These are phyloP conservation scores for Homalodisca vitripennis DNA, from an alignment of 1,140 invertebrate species.

Conservation along the genomic window DNA sequence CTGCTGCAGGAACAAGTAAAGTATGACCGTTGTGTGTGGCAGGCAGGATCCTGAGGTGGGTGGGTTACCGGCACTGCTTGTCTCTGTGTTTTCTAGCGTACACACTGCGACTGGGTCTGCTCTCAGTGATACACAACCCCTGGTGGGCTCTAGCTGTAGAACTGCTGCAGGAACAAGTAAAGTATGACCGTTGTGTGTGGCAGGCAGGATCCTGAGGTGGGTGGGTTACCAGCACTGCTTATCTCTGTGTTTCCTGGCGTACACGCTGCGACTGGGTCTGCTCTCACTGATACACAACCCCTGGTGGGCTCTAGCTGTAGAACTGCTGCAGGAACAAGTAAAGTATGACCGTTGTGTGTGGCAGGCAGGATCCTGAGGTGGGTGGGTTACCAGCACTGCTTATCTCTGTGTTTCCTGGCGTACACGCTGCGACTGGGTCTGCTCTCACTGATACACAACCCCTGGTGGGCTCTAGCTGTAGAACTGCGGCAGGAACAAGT, in stretches of 20 bases:
- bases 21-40: slow-evolving; percentile 26
- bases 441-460: slow-evolving; percentile 66
- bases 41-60: slow-evolving; percentile 68
- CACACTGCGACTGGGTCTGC: slow-evolving; percentile 61
- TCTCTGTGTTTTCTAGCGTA: slow-evolving; percentile 71
- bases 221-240: slow-evolving; percentile 70
- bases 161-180: slow-evolving; percentile 71
- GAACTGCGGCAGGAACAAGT: slow-evolving; percentile 74
- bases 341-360: too few species aligned
- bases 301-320: slow-evolving; percentile 70
- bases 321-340: slow-evolving; percentile 73
- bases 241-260: slow-evolving; percentile 68
- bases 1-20: slow-evolving; percentile 73
- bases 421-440: slow-evolving; percentile 65
- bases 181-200: slow-evolving; percentile 21
- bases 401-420: slow-evolving; percentile 68
- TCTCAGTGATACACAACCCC: slow-evolving; percentile 66
- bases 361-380: slow-evolving; percentile 67
- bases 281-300: slow-evolving; percentile 69
- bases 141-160: slow-evolving; percentile 73
- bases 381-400: slow-evolving; percentile 66
- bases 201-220: slow-evolving; percentile 67
- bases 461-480: slow-evolving; percentile 70
- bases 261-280: slow-evolving; percentile 62
- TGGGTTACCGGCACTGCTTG: slow-evolving; percentile 69